Evolutionary conservation across 64 coral and sea anemone genomes (phyloP).

Genomic region (Catalaphyllia jardinei): DNA sequence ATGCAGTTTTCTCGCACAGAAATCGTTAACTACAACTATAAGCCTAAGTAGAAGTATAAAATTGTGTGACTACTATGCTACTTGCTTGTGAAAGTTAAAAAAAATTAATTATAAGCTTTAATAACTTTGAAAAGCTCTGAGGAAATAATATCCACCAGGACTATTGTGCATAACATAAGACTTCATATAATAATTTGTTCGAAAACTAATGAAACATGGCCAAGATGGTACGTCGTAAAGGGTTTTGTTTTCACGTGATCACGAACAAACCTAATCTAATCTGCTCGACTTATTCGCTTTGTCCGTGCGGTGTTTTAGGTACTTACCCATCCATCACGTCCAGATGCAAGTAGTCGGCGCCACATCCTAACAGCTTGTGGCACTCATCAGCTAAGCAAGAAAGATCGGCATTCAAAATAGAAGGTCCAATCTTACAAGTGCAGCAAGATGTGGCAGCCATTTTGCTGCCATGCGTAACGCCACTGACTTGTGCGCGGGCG

Average conservation of each 20-base stretch:
- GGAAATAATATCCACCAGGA: too few species aligned
- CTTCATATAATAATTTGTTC: too few species aligned
- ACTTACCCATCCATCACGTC: conserved; percentile 99
- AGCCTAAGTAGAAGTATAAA: too few species aligned
- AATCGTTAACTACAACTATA: too few species aligned
- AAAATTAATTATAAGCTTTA: too few species aligned
- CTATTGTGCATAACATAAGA: too few species aligned
- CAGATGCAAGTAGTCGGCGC: conserved; percentile 93
- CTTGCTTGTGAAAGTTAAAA: too few species aligned
- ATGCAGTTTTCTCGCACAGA: too few species aligned
- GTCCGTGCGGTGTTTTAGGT: neutral
- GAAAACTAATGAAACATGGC: too few species aligned
- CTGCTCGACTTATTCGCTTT: neutral
- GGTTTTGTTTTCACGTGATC: neutral
- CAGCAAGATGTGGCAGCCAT: conserved; percentile 68
- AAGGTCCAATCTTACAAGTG: conserved; percentile 93
- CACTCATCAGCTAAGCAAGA: conserved; percentile 89
- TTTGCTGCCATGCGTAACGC: conserved; percentile 5
- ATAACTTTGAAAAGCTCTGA: too few species aligned
- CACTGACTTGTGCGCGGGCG: conserved; percentile 8
- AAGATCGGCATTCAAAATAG: conserved; percentile 94
- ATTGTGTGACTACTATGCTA: neutral
- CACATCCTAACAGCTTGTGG: conserved; percentile 71
- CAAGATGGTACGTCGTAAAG: neutral
- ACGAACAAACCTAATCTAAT: neutral